A percentile compares a stretch with the other conserved stretches of the same genome.
Conservation (phyloP, 2,113 vertebrate genomes). For the Muscicapa adusta region DNA sequence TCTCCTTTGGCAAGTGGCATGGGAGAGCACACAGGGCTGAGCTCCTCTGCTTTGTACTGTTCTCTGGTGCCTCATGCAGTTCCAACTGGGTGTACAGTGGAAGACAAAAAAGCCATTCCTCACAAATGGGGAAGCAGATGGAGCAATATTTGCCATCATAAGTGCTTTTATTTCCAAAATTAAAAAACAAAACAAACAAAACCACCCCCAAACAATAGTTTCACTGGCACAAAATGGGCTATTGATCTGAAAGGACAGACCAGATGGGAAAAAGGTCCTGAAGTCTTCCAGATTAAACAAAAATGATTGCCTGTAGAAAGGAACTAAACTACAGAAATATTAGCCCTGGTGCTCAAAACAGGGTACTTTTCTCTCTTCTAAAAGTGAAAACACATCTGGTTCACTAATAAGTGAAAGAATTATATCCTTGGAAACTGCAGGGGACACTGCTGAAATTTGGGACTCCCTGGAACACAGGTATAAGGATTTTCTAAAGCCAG, state of each 20-base stretch:
- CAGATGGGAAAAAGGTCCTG: conserved; percentile 4
- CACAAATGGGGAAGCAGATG: conserved; percentile 44
- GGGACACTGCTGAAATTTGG: background rate
- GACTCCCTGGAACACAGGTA: background rate
- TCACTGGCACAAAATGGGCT: background rate
- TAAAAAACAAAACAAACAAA: background rate
- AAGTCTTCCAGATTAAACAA: background rate
- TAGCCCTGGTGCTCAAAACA: background rate
- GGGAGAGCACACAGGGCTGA: conserved; percentile 12
- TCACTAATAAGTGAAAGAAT: background rate
- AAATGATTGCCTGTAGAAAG: background rate
- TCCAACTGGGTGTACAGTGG: conserved; percentile 2
- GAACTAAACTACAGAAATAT: background rate
- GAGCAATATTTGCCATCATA: conserved; percentile 47
- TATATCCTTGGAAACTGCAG: background rate
- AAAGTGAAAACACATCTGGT: background rate
- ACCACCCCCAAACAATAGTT: background rate
- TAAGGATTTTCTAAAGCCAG: background rate
- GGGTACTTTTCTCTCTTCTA: background rate
- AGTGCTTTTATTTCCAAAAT: conserved; percentile 15
- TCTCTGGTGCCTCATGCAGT: conserved; percentile 35
- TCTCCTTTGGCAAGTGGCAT: conserved; percentile 44
- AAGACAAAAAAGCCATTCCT: conserved; percentile 31
- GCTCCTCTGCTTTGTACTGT: conserved; percentile 15
- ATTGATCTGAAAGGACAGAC: background rate